Conservation (phyloP, 2,888 invertebrate species). For the Pammene aurita region DNA sequence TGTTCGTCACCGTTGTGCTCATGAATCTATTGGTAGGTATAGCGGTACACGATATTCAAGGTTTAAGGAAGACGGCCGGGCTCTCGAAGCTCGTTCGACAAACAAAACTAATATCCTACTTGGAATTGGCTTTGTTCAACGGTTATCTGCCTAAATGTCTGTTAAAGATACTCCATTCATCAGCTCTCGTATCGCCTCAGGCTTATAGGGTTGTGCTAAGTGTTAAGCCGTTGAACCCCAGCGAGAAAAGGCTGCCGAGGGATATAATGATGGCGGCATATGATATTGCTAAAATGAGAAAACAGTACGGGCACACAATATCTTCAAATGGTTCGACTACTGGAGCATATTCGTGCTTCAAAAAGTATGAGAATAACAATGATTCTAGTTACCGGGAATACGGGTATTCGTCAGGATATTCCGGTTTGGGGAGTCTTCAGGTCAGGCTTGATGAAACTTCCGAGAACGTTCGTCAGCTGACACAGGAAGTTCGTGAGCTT, state of each 20-base stretch:
- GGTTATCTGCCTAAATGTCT: constrained; percentile 90
- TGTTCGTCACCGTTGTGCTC: constrained; percentile 92
- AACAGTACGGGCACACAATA: constrained; percentile 87
- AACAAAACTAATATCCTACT: constrained; percentile 93
- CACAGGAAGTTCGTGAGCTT: constrained; percentile 87
- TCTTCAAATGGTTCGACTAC: constrained; percentile 86
- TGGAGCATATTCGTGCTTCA: constrained; percentile 85
- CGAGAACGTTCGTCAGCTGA: constrained; percentile 86
- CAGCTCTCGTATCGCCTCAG: constrained; percentile 90
- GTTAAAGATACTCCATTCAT: constrained; percentile 88
- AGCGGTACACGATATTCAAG: constrained; percentile 94
- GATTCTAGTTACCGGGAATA: constrained; percentile 79
- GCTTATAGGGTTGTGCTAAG: constrained; percentile 92
- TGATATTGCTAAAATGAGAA: constrained; percentile 90
- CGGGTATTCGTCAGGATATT: constrained; percentile 81
- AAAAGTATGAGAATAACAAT: constrained; percentile 86
- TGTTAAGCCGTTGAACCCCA: constrained; percentile 92
- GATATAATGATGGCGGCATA: constrained; percentile 92
- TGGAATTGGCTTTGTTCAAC: constrained; percentile 91
- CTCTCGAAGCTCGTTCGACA: constrained; percentile 92
- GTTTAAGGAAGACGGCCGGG: constrained; percentile 92
- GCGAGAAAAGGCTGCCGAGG: constrained; percentile 90
- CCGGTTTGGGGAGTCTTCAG: constrained; percentile 84
- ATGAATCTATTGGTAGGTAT: constrained; percentile 94
- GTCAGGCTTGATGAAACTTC: constrained; percentile 87